phyloP scores from a whole-genome alignment of 1,140 invertebrate species.

The Brachionus sp. region DNA sequence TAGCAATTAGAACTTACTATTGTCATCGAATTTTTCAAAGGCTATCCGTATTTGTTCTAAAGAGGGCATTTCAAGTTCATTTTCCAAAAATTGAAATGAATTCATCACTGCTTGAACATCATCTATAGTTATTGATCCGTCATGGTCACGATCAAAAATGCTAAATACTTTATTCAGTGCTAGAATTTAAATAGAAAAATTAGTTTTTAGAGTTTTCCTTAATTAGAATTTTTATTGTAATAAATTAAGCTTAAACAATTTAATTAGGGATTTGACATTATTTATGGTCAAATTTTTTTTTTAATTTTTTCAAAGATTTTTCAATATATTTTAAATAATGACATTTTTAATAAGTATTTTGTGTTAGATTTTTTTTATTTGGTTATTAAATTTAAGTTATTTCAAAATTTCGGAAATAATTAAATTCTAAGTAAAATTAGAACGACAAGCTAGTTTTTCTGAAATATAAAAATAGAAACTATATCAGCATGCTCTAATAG shows the following conservation, averaged over 20 bases:
- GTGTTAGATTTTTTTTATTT: neutral
- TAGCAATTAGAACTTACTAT: neutral
- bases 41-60: conserved; percentile 27
- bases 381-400: neutral
- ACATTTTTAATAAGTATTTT: too few species aligned
- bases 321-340: too few species aligned
- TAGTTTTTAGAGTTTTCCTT: neutral
- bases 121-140: conserved; percentile 42
- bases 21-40: conserved; percentile 43
- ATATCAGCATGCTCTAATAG: too few species aligned
- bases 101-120: conserved; percentile 39
- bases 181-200: neutral
- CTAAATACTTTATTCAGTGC: conserved; percentile 40
- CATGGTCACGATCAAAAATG: conserved; percentile 35
- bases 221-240: neutral
- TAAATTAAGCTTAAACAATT: too few species aligned
- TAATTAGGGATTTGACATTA: too few species aligned
- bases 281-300: too few species aligned
- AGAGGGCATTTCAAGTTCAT: conserved; percentile 42
- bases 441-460: neutral
- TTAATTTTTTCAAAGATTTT: too few species aligned
- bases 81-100: conserved; percentile 35
- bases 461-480: too few species aligned
- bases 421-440: neutral
- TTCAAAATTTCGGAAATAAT: neutral